Conservation (phyloP, 2,113 vertebrate genomes). For the Rhodinocichla rosea region DNA sequence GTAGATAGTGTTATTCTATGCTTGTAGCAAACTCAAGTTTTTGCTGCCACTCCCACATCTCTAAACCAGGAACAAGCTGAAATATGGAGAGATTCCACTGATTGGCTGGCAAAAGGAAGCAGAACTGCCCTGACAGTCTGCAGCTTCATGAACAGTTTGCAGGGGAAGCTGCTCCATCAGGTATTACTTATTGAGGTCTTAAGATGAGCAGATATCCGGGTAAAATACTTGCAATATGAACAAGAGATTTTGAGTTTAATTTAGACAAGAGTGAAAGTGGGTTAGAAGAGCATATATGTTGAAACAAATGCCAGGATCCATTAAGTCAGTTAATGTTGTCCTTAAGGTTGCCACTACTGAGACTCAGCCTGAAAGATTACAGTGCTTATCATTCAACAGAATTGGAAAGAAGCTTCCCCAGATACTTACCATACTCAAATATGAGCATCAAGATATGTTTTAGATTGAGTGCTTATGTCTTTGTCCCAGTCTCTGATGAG, state of each 20-base stretch:
- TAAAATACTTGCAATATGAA: background rate
- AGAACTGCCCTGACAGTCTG: background rate
- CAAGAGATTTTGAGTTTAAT: background rate
- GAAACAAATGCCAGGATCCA: background rate
- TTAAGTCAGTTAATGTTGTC: conserved; percentile 1
- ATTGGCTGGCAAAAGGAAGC: background rate
- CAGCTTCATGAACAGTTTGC: background rate
- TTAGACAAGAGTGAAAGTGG: background rate
- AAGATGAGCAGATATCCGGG: background rate
- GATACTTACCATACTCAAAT: background rate
- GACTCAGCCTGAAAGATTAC: background rate
- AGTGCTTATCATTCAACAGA: background rate
- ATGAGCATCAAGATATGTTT: background rate
- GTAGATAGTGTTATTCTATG: background rate
- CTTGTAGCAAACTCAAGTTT: background rate
- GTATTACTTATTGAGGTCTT: background rate
- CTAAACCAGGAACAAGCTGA: background rate
- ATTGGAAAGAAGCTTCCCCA: background rate
- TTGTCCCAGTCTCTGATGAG: background rate
- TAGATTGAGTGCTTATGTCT: background rate
- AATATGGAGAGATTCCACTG: background rate
- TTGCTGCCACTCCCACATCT: conserved; percentile 13
- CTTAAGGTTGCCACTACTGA: background rate
- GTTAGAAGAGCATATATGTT: background rate
- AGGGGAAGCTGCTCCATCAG: background rate